These are phyloP conservation scores for Crenichthys baileyi DNA, from an alignment of 2,797 vertebrate genomes.

Conservation along the genomic window DNA sequence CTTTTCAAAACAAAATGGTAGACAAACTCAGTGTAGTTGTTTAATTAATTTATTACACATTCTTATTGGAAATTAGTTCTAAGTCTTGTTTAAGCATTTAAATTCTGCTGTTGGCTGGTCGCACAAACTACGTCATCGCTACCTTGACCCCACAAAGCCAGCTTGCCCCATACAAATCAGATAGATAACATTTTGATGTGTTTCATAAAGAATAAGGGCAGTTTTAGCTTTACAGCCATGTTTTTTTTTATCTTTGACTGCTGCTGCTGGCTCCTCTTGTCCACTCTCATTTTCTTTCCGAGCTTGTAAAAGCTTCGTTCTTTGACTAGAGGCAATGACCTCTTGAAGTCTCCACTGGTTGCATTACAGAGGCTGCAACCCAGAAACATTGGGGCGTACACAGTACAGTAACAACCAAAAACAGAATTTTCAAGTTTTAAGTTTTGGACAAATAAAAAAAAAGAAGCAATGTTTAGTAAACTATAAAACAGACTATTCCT, in stretches of 20 bases:
- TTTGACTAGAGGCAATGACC: constrained; percentile 1
- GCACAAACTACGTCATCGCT: not conserved
- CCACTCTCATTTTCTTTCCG: not conserved
- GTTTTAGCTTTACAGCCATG: not conserved
- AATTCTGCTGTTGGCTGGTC: not conserved
- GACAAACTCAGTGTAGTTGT: not conserved
- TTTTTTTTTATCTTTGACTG: constrained; percentile 4
- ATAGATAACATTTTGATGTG: not conserved
- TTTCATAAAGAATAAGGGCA: not conserved
- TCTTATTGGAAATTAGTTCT: not conserved
- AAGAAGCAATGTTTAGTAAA: not conserved
- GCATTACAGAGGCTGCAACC: not conserved
- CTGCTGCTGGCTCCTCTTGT: not conserved
- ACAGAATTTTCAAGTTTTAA: not conserved
- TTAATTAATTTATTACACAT: not conserved
- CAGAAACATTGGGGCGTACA: not conserved
- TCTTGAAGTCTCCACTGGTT: not conserved
- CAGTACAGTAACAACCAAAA: not conserved
- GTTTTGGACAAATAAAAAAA: not conserved
- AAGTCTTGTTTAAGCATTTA: not conserved
- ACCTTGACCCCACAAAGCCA: too few species aligned
- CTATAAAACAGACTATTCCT: not conserved
- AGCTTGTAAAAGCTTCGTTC: not conserved
- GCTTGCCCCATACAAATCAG: too few species aligned
- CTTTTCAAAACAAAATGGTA: not conserved